Conservation (phyloP, 2,888 invertebrate species). For the Chaetogeoica ovagalla region DNA sequence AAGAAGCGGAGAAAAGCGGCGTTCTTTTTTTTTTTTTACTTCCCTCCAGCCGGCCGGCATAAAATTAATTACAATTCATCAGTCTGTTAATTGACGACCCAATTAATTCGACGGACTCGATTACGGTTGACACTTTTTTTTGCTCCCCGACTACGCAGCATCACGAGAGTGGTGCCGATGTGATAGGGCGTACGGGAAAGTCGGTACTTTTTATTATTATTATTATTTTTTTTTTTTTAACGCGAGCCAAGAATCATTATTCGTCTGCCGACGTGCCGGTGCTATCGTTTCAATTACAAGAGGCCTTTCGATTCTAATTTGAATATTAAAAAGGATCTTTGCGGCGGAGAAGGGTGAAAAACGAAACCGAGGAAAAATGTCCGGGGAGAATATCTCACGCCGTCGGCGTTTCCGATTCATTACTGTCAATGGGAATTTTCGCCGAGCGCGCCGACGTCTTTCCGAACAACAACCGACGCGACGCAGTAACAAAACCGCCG, state of each 20-base stretch:
- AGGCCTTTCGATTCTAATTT: conserved; percentile 49
- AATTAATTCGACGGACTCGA: conserved; percentile 52
- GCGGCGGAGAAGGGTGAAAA: neutral
- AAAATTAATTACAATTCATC: conserved; percentile 53
- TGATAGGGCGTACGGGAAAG: too few species aligned
- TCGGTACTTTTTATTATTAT: too few species aligned
- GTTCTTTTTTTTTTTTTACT: neutral
- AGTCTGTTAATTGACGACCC: conserved; percentile 53
- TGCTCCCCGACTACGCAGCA: neutral
- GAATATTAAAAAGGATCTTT: conserved; percentile 47
- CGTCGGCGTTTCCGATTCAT: conserved; percentile 45
- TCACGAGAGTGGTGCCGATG: too few species aligned
- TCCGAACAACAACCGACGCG: neutral
- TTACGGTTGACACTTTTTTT: conserved; percentile 52
- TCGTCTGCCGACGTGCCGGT: conserved; percentile 30
- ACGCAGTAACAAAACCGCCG: neutral
- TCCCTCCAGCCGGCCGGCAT: neutral
- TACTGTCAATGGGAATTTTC: conserved; percentile 43
- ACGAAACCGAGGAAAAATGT: conserved; percentile 31
- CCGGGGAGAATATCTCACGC: conserved; percentile 26
- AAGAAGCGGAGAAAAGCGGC: conserved; percentile 36
- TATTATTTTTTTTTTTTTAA: too few species aligned
- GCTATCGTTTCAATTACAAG: conserved; percentile 52
- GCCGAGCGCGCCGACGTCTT: neutral
- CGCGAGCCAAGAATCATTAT: conserved; percentile 29